Percentiles rank a stretch among this genome's conserved stretches.
Evolutionary conservation across 2,113 vertebrate species (phyloP).

Genomic region (Dipodomys merriami): DNA sequence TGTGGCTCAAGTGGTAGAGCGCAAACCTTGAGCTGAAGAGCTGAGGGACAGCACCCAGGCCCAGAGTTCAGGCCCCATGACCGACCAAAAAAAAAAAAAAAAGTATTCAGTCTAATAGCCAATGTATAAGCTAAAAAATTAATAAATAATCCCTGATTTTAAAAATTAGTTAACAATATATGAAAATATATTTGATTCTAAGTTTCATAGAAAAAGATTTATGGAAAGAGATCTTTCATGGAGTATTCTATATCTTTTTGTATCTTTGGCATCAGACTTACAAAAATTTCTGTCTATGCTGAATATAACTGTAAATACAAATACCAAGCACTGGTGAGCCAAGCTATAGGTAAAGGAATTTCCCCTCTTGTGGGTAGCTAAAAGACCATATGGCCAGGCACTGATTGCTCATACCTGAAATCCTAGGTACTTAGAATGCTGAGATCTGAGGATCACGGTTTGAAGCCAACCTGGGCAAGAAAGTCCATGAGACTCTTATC

Average conservation of each 20-base stretch:
- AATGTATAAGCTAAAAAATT: not conserved
- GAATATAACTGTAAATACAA: not conserved
- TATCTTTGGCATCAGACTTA: not conserved
- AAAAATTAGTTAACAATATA: not conserved
- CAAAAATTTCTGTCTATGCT: constrained; percentile 21
- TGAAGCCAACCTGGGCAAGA: no score
- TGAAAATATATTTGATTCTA: constrained; percentile 54
- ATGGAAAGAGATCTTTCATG: constrained; percentile 7
- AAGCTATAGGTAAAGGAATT: not conserved
- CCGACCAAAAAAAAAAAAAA: no score
- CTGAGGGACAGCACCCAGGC: no score
- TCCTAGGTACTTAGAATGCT: no score
- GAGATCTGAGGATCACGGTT: no score
- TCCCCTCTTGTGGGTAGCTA: not conserved
- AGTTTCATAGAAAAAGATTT: not conserved
- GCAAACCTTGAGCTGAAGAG: no score
- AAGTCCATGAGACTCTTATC: no score
- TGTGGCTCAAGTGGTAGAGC: no score
- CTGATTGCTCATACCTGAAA: no score
- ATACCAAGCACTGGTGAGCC: not conserved
- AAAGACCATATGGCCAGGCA: not conserved
- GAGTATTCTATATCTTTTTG: not conserved
- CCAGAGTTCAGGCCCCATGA: no score
- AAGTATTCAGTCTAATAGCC: not conserved
- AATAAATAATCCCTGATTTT: not conserved